Base-by-base conservation (phyloP, 2,113 vertebrate genomes). In the Leptocoma aspasia region DNA sequence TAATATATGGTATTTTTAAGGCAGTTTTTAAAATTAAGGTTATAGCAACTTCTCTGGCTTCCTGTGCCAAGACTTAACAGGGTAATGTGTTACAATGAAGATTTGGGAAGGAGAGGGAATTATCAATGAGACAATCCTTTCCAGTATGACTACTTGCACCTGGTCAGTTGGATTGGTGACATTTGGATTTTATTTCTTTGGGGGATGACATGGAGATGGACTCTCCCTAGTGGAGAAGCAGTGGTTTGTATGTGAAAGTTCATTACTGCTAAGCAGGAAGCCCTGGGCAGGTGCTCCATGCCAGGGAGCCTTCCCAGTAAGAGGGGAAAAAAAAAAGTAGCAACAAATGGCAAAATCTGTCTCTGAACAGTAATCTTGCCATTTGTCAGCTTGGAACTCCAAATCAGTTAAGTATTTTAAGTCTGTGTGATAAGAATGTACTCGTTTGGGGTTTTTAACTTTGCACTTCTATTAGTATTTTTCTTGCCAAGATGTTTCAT, bases 201-300 rank as follows among this genome's bases (percentile, higher is more conserved):
- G 56, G 63, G 7, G 23, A 4, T 61, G 54, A 30, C n/a, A 9
- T 13, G 11, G 22, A 56, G 71, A 66, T 11, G 8, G 59, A 10
- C 9, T 37, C 37, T 73, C 33, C 23, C 33, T 10, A 4, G 39
- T 0, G 0, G 64, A 60, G 64, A 23, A 30, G 71, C n/a, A 0
- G 5, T 13, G 45, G 31, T 52, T 68, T 78, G 8, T 6, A 15
- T 9, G 7, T 35, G 41, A 15, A 8, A 9, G 7, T 26, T 80
- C 15, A 10, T 4, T 19, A 63, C 68, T 70, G 33, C 28, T 33
- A 13, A 27, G 64, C 35, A 82, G 23, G 27, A 81, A 59, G 23
- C 3, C 22, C 52, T 59, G 44, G 23, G 60, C 33, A 59, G 69
- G 23, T 9, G 11, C 39, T 44, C 39, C 44, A 52, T 57, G 39